These are phyloP conservation scores for Drosophila ochracea DNA, from an alignment of 2,888 invertebrate species.

Conservation along the genomic window DNA sequence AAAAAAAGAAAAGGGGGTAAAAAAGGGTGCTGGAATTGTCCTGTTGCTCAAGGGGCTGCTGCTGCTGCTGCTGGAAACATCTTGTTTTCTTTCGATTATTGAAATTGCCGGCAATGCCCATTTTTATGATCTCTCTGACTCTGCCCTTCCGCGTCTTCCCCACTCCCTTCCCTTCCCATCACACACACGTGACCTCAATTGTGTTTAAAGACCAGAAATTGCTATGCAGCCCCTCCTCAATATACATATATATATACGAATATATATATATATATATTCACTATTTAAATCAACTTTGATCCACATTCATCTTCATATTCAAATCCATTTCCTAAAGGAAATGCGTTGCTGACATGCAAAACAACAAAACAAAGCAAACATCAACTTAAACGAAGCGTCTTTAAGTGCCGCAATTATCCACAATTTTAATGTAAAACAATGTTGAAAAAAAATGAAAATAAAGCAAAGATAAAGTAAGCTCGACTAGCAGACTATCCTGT, in stretches of 20 bases:
- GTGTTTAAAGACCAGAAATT: slow-evolving; percentile 38
- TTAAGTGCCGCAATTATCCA: slow-evolving; percentile 73
- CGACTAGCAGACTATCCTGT: neutral
- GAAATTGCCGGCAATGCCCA: slow-evolving; percentile 71
- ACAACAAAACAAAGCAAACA: slow-evolving; percentile 29
- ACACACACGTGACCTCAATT: slow-evolving; percentile 73
- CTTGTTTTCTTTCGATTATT: slow-evolving; percentile 83
- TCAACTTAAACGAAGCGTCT: slow-evolving; percentile 21
- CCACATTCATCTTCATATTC: slow-evolving; percentile 77
- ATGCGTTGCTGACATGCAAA: slow-evolving; percentile 76
- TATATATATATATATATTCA: neutral
- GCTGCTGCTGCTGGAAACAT: slow-evolving; percentile 57
- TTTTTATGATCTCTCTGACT: slow-evolving; percentile 59
- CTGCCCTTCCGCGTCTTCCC: neutral
- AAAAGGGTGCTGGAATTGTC: slow-evolving; percentile 55
- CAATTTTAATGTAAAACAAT: slow-evolving; percentile 73
- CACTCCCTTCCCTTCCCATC: neutral
- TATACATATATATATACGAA: neutral
- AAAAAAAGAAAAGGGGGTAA: slow-evolving; percentile 36
- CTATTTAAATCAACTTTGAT: slow-evolving; percentile 60
- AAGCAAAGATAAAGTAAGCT: neutral
- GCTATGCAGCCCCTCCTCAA: neutral
- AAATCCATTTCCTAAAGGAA: slow-evolving; percentile 81
- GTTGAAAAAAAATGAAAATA: slow-evolving; percentile 20
- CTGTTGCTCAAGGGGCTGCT: slow-evolving; percentile 52